Conservation (phyloP, 2,797 vertebrate genomes). For the Chaunax sp. region DNA sequence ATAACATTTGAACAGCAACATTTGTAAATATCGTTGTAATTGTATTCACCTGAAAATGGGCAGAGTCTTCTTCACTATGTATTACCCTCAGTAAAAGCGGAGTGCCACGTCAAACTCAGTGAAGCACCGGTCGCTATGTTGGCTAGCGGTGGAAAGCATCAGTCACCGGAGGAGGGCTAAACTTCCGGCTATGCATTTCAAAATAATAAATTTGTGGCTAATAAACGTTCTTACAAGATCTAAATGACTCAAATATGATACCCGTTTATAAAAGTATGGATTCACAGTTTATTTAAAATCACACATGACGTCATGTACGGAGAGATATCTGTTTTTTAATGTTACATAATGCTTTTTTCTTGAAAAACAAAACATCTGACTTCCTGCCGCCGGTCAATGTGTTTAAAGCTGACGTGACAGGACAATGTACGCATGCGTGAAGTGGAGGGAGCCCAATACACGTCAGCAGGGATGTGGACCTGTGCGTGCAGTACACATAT, state of each 20-base stretch:
- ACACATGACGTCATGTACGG: no score
- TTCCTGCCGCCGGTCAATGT: not conserved
- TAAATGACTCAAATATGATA: fast-evolving
- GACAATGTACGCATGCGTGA: slow-evolving; percentile 75
- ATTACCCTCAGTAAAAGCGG: slow-evolving; percentile 52
- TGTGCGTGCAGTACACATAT: not conserved
- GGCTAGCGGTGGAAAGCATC: slow-evolving; percentile 11
- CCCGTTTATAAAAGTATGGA: fast-evolving
- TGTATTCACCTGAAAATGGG: slow-evolving; percentile 74
- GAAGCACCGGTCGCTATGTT: slow-evolving; percentile 65
- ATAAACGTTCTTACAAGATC: fast-evolving
- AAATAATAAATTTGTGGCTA: slow-evolving; percentile 3
- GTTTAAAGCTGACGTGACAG: not conserved
- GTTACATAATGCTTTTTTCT: not conserved
- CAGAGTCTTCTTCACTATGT: slow-evolving; percentile 52
- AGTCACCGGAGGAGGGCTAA: fast-evolving
- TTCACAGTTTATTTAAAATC: fast-evolving
- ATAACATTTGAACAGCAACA: no score
- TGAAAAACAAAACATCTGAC: not conserved
- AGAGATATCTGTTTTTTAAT: no score
- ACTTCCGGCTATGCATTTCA: slow-evolving; percentile 14
- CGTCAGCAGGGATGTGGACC: slow-evolving; percentile 76
- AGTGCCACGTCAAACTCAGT: slow-evolving; percentile 88
- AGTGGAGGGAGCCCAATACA: slow-evolving; percentile 68
- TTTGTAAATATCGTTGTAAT: not conserved